Evolutionary conservation across 2,113 vertebrate species (phyloP).

Genomic region (Xiphophorus maculatus): DNA sequence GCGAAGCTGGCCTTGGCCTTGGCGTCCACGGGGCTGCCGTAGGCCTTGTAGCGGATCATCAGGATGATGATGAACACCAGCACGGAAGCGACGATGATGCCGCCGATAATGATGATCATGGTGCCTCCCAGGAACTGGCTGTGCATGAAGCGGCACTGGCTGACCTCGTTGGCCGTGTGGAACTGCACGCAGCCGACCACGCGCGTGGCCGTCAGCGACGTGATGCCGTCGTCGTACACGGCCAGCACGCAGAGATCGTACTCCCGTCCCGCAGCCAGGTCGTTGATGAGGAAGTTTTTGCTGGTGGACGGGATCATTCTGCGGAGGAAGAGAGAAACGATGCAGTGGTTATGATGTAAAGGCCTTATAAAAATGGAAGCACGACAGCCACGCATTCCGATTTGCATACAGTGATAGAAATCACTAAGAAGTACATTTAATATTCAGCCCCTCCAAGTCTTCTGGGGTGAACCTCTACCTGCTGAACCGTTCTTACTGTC

Average conservation of each 20-base stretch:
- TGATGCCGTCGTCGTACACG: slow-evolving; percentile 90
- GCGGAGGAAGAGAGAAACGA: slow-evolving; percentile 43
- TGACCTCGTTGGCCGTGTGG: slow-evolving; percentile 83
- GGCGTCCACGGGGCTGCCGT: slow-evolving; percentile 79
- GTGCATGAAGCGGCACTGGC: slow-evolving; percentile 87
- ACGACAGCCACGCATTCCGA: slow-evolving; percentile 32
- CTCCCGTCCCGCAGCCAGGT: slow-evolving; percentile 88
- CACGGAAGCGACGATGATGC: slow-evolving; percentile 94
- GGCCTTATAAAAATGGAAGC: slow-evolving; percentile 36
- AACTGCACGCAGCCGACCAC: slow-evolving; percentile 92
- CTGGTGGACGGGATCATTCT: slow-evolving; percentile 93
- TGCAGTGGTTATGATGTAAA: slow-evolving; percentile 24
- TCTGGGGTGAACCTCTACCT: no score
- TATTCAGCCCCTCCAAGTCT: no score
- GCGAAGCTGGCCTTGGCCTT: slow-evolving; percentile 81
- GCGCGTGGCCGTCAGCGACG: slow-evolving; percentile 85
- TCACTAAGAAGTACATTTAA: slow-evolving; percentile 25
- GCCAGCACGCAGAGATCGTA: slow-evolving; percentile 94
- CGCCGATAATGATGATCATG: slow-evolving; percentile 96
- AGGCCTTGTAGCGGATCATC: slow-evolving; percentile 94
- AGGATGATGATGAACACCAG: slow-evolving; percentile 96
- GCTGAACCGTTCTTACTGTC: not conserved
- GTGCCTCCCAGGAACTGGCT: slow-evolving; percentile 94
- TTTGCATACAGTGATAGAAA: slow-evolving; percentile 58
- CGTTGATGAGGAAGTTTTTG: slow-evolving; percentile 91